Base-by-base conservation (phyloP, 2,113 vertebrate genomes). In the Hippocampus comes region DNA sequence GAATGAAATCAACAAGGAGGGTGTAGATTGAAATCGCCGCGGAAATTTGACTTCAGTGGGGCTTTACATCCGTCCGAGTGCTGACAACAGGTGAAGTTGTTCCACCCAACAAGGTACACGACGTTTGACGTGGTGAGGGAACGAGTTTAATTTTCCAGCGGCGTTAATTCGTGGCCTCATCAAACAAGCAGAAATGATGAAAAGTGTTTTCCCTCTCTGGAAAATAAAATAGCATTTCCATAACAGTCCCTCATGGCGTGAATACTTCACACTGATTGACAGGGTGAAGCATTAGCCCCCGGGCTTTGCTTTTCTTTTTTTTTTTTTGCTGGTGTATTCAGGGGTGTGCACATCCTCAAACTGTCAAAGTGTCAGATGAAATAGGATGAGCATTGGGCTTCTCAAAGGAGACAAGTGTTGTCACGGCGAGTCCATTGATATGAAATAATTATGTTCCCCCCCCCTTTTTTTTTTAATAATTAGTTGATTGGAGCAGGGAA, bases 1-100 rank as follows among this genome's bases (percentile, higher is more conserved):
- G 87, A 89, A 89, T 86, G 86, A 86, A 80, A 81, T 87, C 89
- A 88, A 79, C 77, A 82, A 77, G 74, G 80, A 64, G 74, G 27
- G 71, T 67, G 38, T 72, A 87, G 81, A 89, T 90, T 89, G 84
- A 82, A 88, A 89, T 78, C 66, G 78, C 72, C 48, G 77, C 79
- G 76, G 81, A 84, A 89, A 88, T 83, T 81, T 81, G 76, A 86
- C 80, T 79, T 80, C 85, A 82, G 85, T 82, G 83, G 74, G 69
- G 75, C 75, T 87, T 88, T 85, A 82, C 82, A 69, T 75, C 30
- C 10, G 61, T 80, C 76, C 80, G 85, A 79, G 79, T 84, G 84
- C 81, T 84, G 86, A 89, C 77, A 73, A 41, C 61, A 73, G 78
- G 81, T 79, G 34, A 76, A 83, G 79, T 70, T 68, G n/a, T 30